phyloP scores from a whole-genome alignment of 2,113 vertebrate species.

The Nothobranchius kuhntae region DNA sequence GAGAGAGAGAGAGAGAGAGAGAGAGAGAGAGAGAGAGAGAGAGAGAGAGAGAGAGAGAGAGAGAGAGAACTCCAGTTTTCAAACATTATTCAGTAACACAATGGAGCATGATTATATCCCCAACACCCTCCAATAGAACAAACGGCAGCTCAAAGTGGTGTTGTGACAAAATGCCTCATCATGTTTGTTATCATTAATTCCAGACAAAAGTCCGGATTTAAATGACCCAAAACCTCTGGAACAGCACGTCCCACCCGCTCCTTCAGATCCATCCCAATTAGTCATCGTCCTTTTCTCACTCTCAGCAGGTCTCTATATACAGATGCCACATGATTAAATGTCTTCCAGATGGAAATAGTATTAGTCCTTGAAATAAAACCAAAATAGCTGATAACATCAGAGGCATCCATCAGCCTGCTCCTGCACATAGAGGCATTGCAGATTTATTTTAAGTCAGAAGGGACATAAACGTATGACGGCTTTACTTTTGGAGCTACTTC shows the following conservation, averaged over 20 bases:
- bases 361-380: neutral
- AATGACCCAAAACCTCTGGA: constrained; percentile 13
- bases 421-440: neutral
- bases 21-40: too few relatives aligned
- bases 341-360: constrained; percentile 34
- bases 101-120: neutral
- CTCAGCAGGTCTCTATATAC: constrained; percentile 43
- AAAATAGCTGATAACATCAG: constrained; percentile 5
- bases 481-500: neutral
- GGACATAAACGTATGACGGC: neutral
- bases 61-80: neutral
- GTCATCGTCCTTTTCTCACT: constrained; percentile 45
- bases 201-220: neutral
- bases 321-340: constrained; percentile 17
- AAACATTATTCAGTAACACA: neutral
- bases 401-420: neutral
- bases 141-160: constrained; percentile 22
- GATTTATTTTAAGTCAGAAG: constrained; percentile 1
- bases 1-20: too few relatives aligned
- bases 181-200: constrained; percentile 19
- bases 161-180: constrained; percentile 45
- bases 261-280: constrained; percentile 32
- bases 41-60: too few relatives aligned
- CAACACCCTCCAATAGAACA: neutral
- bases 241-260: constrained; percentile 2